Conservation (phyloP, 2,113 vertebrate genomes). For the Solea solea region DNA sequence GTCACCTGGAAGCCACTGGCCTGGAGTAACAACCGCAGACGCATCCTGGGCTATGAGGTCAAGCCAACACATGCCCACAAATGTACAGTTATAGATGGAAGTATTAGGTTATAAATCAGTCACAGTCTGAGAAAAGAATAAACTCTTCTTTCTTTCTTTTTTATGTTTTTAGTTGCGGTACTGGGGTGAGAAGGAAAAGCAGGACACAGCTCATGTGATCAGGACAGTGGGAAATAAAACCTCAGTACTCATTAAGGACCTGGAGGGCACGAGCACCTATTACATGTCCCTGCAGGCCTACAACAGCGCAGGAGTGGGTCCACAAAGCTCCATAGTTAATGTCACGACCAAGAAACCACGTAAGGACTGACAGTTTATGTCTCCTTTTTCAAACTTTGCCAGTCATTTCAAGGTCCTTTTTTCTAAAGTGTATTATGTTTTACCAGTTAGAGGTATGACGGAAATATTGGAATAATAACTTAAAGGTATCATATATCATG, state of each 20-base stretch:
- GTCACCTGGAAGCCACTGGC: slow-evolving; percentile 89
- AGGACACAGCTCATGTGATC: slow-evolving; percentile 87
- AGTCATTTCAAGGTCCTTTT: neutral
- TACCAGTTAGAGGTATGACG: neutral
- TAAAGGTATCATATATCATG: no score
- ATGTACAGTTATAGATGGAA: neutral
- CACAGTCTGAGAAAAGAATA: neutral
- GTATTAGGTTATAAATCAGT: neutral
- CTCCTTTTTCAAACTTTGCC: neutral
- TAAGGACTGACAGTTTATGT: slow-evolving; percentile 72
- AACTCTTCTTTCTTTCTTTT: slow-evolving; percentile 10
- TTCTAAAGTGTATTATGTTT: neutral
- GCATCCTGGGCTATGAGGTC: slow-evolving; percentile 96
- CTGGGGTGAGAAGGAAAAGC: slow-evolving; percentile 88
- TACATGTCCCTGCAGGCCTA: slow-evolving; percentile 89
- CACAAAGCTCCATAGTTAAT: slow-evolving; percentile 87
- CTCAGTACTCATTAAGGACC: slow-evolving; percentile 83
- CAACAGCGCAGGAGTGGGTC: slow-evolving; percentile 92
- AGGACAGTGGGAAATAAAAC: slow-evolving; percentile 90
- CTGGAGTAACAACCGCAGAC: slow-evolving; percentile 88
- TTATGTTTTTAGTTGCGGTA: slow-evolving; percentile 85
- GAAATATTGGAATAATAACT: no score
- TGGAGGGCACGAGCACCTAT: slow-evolving; percentile 88
- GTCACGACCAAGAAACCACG: slow-evolving; percentile 95
- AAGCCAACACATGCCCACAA: slow-evolving; percentile 65